These are phyloP conservation scores for Pelobates cultripes DNA, from an alignment of 2,797 vertebrate species.

Conservation along the genomic window DNA sequence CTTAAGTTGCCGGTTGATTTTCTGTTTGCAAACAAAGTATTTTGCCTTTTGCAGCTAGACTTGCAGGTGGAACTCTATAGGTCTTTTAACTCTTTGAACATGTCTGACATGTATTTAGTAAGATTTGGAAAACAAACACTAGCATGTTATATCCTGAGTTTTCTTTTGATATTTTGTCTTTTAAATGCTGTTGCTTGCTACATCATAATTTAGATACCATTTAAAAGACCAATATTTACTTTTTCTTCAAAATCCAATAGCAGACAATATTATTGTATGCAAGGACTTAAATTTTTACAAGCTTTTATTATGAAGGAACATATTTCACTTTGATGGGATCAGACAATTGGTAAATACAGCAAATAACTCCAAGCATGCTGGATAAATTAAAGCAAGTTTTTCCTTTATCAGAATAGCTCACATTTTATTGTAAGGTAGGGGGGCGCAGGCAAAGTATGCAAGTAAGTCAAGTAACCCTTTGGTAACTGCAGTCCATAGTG, in stretches of 20 bases:
- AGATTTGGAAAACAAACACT: slow-evolving; percentile 38
- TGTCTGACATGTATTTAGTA: slow-evolving; percentile 47
- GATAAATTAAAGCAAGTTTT: background rate
- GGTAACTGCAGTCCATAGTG: too few relatives aligned
- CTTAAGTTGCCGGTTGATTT: slow-evolving; percentile 57
- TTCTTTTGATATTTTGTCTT: slow-evolving; percentile 32
- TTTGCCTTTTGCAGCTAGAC: slow-evolving; percentile 43
- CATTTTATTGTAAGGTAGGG: too few relatives aligned
- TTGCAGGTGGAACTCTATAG: slow-evolving; percentile 49
- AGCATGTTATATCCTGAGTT: slow-evolving; percentile 51
- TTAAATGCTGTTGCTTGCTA: slow-evolving; percentile 34
- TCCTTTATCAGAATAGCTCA: too few relatives aligned
- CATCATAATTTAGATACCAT: slow-evolving; percentile 48
- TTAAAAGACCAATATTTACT: slow-evolving; percentile 53
- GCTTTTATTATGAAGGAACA: slow-evolving; percentile 25
- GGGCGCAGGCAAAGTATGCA: too few relatives aligned
- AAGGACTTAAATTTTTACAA: slow-evolving; percentile 44
- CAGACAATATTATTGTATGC: slow-evolving; percentile 45
- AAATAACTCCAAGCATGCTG: slow-evolving; percentile 19
- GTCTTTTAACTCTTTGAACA: slow-evolving; percentile 39
- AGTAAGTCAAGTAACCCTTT: too few relatives aligned
- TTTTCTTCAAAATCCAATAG: slow-evolving; percentile 35
- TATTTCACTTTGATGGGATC: slow-evolving; percentile 44
- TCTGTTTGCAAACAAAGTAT: slow-evolving; percentile 60
- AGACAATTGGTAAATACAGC: slow-evolving; percentile 40